A percentile compares a stretch with the other conserved stretches of the same genome.
Evolutionary conservation across 2,797 vertebrate species (phyloP).

Genomic region (Danionella dracula): DNA sequence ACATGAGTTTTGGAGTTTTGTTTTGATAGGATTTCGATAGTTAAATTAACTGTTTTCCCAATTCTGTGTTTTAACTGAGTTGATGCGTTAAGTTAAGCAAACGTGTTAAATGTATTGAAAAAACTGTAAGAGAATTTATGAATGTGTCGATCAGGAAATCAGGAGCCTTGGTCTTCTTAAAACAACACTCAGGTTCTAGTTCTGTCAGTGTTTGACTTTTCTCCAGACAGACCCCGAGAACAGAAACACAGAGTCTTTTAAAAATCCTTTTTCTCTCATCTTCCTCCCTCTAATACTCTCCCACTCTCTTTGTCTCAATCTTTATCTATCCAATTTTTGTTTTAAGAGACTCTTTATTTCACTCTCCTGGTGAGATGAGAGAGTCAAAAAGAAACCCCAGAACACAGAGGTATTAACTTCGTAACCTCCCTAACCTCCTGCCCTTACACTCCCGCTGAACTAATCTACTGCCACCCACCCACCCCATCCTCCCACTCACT

Average conservation of each 20-base stretch:
- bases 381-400: conserved; percentile 38
- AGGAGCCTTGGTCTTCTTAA: conserved; percentile 3
- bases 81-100: too few species aligned
- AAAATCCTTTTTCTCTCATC: background rate
- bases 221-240: background rate
- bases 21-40: too few species aligned
- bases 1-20: too few species aligned
- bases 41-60: too few species aligned
- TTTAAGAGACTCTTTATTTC: conserved; percentile 32
- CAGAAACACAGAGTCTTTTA: background rate
- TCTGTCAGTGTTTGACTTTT: conserved; percentile 8
- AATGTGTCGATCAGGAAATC: conserved; percentile 17
- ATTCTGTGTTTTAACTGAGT: too few species aligned
- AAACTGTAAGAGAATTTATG: too few species aligned
- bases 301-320: background rate
- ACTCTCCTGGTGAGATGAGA: conserved; percentile 18
- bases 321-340: conserved; percentile 20
- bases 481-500: conserved; percentile 1
- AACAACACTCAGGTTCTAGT: background rate
- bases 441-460: conserved; percentile 13
- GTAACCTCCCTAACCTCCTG: conserved; percentile 35
- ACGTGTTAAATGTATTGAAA: too few species aligned
- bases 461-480: conserved; percentile 22
- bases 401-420: conserved; percentile 41
- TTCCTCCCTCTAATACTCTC: background rate